Evolutionary conservation across 2,888 invertebrate genomes (phyloP).

Genomic region (Pyrgus malvae): DNA sequence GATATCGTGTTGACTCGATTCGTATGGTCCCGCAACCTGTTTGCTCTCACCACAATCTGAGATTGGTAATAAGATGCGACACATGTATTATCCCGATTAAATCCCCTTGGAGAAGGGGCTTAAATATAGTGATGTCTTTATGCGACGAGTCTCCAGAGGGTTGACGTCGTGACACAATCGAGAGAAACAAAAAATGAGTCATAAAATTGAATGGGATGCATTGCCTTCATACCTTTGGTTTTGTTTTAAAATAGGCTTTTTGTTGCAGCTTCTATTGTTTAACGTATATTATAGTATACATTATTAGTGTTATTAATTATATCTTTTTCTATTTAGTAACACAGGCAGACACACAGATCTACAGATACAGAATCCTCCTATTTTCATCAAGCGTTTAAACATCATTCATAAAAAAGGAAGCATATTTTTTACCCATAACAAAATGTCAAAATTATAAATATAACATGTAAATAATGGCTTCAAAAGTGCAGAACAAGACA

Average conservation of each 20-base stretch:
- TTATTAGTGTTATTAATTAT: no score
- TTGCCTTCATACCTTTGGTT: not conserved
- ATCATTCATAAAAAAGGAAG: no score
- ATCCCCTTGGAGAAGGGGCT: constrained; percentile 69
- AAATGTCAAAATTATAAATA: no score
- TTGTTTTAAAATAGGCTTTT: constrained; percentile 13
- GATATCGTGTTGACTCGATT: constrained; percentile 72
- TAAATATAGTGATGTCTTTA: constrained; percentile 66
- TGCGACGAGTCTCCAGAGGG: constrained; percentile 37
- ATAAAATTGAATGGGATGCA: constrained; percentile 17
- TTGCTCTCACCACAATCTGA: constrained; percentile 72
- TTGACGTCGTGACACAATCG: constrained; percentile 11
- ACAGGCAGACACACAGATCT: no score
- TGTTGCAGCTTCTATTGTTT: constrained; percentile 1
- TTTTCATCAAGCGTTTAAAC: no score
- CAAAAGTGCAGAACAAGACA: not conserved
- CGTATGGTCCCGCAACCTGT: constrained; percentile 61
- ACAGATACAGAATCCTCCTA: no score
- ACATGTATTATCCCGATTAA: constrained; percentile 78
- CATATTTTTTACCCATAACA: no score
- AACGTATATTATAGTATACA: no score
- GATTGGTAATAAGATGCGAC: constrained; percentile 80
- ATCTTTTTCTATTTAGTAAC: no score
- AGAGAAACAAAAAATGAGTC: constrained; percentile 22
- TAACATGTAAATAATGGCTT: not conserved